Evolutionary conservation across 2,113 vertebrate genomes (phyloP).

Genomic region (Danionella cerebrum): DNA sequence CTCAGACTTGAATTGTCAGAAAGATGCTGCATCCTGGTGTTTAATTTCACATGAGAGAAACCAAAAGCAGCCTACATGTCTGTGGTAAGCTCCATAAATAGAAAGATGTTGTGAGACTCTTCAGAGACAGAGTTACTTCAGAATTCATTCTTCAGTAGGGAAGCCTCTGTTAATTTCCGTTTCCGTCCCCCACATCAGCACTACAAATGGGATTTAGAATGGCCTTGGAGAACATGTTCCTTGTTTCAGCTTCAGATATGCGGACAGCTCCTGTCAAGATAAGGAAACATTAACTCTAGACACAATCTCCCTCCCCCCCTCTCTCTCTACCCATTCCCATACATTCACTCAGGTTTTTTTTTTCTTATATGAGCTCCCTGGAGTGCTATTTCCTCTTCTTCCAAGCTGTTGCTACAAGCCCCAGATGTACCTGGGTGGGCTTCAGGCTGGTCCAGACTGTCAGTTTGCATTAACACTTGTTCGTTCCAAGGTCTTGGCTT

Average conservation of each 20-base stretch:
- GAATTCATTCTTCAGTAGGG: constrained; percentile 5
- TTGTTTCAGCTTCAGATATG: constrained; percentile 31
- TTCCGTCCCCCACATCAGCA: background rate
- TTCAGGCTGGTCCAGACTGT: constrained; percentile 21
- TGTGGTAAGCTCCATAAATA: constrained; percentile 12
- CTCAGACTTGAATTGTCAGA: background rate
- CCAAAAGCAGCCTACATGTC: background rate
- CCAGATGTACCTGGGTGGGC: constrained; percentile 24
- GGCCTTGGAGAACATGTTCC: constrained; percentile 15
- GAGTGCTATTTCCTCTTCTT: constrained; percentile 20
- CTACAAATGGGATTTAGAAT: constrained; percentile 22
- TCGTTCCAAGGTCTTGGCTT: background rate
- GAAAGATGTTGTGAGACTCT: background rate
- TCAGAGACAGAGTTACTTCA: background rate
- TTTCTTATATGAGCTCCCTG: background rate
- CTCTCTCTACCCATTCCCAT: background rate
- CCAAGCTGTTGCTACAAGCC: constrained; percentile 24
- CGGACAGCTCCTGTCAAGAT: constrained; percentile 45
- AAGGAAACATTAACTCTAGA: constrained; percentile 22
- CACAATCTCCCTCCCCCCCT: constrained; percentile 19
- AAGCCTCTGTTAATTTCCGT: background rate
- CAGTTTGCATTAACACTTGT: constrained; percentile 27
- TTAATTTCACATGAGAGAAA: background rate
- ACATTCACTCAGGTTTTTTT: background rate
- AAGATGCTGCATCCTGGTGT: background rate